These are phyloP conservation scores for Heliconius congener DNA, from an alignment of 1,140 invertebrate genomes.

Conservation along the genomic window DNA sequence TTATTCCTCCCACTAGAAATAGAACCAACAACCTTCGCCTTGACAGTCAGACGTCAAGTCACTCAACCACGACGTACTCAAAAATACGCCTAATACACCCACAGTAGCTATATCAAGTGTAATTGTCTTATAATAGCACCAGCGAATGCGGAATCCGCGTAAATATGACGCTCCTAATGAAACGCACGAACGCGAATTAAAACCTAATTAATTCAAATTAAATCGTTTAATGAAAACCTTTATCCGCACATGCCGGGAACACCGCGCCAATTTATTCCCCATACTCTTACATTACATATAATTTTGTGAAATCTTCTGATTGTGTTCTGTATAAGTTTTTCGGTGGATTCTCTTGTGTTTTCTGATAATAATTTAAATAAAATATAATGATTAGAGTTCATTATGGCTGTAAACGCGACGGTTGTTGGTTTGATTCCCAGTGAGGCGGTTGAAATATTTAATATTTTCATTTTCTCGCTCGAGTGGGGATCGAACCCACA, in stretches of 20 bases:
- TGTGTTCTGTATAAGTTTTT: background rate
- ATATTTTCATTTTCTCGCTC: too few relatives aligned
- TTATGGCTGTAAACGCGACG: too few relatives aligned
- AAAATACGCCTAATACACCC: background rate
- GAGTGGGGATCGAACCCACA: too few relatives aligned
- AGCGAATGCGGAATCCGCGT: slow-evolving; percentile 15
- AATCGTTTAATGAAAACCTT: slow-evolving; percentile 33
- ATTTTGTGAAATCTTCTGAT: slow-evolving; percentile 19
- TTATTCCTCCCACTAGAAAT: too few relatives aligned
- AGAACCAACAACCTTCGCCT: too few relatives aligned
- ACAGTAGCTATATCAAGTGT: background rate
- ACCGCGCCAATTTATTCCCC: slow-evolving; percentile 11
- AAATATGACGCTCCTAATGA: slow-evolving; percentile 31
- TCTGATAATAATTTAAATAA: background rate
- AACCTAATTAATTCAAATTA: slow-evolving; percentile 34
- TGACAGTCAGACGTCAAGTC: too few relatives aligned
- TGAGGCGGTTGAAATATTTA: too few relatives aligned
- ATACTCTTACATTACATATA: slow-evolving; percentile 13
- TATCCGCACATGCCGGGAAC: slow-evolving; percentile 32
- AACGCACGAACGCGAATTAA: slow-evolving; percentile 30
- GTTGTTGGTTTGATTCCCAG: too few relatives aligned
- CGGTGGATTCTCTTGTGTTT: background rate
- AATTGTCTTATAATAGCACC: slow-evolving; percentile 11
- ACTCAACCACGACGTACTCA: too few relatives aligned
- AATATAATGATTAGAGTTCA: too few relatives aligned